A percentile compares a stretch with the other conserved stretches of the same genome.
These are phyloP conservation scores for Homarus gammarus DNA, from an alignment of 2,888 invertebrate species.

Conservation along the genomic window DNA sequence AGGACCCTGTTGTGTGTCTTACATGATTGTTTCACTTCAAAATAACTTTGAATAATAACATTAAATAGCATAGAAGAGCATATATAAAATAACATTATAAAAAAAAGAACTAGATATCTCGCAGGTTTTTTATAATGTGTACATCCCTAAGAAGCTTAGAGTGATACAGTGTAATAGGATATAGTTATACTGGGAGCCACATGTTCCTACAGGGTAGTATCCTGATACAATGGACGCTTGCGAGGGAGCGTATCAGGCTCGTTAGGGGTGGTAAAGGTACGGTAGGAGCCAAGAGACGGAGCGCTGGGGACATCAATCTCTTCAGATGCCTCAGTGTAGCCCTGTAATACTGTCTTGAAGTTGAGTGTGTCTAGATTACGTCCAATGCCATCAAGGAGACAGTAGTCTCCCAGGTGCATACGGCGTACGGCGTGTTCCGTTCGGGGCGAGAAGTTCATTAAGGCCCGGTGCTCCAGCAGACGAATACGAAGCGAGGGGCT, in stretches of 20 bases:
- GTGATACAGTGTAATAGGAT: too few relatives aligned
- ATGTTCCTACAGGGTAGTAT: background rate
- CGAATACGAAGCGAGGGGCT: constrained; percentile 50
- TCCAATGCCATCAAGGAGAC: constrained; percentile 68
- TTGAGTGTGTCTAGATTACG: constrained; percentile 60
- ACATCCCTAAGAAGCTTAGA: too few relatives aligned
- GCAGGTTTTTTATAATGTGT: too few relatives aligned
- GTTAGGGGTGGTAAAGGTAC: constrained; percentile 16
- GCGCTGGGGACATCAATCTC: constrained; percentile 14
- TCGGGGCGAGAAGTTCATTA: background rate
- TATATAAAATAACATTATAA: too few relatives aligned
- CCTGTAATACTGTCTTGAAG: constrained; percentile 65
- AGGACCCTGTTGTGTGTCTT: too few relatives aligned
- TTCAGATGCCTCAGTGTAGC: constrained; percentile 3
- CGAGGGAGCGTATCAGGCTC: constrained; percentile 39
- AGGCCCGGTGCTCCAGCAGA: constrained; percentile 37
- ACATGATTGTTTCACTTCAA: too few relatives aligned
- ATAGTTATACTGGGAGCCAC: too few relatives aligned
- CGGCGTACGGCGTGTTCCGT: constrained; percentile 45
- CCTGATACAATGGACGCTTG: background rate
- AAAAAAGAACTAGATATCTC: too few relatives aligned
- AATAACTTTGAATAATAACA: too few relatives aligned
- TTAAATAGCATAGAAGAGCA: too few relatives aligned
- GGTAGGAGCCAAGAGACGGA: constrained; percentile 33
- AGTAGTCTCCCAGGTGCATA: constrained; percentile 72